These are phyloP conservation scores for Indicator indicator DNA, from an alignment of 2,113 vertebrate genomes.

Conservation along the genomic window DNA sequence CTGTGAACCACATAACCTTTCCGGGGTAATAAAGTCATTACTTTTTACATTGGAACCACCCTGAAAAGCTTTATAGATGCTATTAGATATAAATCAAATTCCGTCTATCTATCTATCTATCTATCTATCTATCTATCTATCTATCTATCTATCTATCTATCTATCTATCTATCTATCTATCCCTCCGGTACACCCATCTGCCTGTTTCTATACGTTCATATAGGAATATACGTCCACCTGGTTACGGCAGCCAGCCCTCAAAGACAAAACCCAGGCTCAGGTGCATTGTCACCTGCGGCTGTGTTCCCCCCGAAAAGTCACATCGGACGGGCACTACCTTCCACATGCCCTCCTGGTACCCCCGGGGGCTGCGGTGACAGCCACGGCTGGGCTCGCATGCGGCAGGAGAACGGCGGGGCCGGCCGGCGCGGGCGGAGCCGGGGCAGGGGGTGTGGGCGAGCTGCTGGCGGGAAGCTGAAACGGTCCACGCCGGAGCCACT, in stretches of 20 bases:
- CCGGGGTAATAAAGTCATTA: slow-evolving; percentile 79
- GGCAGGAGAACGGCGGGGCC: not conserved
- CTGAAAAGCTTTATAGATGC: slow-evolving; percentile 71
- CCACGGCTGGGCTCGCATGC: not conserved
- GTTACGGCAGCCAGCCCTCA: not conserved
- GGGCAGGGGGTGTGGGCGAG: not conserved
- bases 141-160: too few species aligned
- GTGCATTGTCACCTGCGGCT: slow-evolving; percentile 4
- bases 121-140: not conserved
- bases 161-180: too few species aligned
- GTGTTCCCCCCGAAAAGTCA: not conserved
- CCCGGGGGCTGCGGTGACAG: not conserved
- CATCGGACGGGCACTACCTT: not conserved
- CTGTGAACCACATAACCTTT: slow-evolving; percentile 78
- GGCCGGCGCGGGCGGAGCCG: not conserved
- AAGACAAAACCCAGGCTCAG: not conserved
- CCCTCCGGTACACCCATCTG: not conserved
- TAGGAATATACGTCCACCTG: not conserved
- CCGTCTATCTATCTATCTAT: not conserved
- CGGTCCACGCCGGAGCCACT: not conserved
- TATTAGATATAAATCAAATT: slow-evolving; percentile 58
- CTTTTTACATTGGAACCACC: slow-evolving; percentile 74
- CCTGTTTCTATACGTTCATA: not conserved
- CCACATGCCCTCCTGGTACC: too few species aligned
- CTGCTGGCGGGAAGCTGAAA: not conserved